phyloP scores from a whole-genome alignment of 2,888 invertebrate species.

The Osedax fenrisi region DNA sequence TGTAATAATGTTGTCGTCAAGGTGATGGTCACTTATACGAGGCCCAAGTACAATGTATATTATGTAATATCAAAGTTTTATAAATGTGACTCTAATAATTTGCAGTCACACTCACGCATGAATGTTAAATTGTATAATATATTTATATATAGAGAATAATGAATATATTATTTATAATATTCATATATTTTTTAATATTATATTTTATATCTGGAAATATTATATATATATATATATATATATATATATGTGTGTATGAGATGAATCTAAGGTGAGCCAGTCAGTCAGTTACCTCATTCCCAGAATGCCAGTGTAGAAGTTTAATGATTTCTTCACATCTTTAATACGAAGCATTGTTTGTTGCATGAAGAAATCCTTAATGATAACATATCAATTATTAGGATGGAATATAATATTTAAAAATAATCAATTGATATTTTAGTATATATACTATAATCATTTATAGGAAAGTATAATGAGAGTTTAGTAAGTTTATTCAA shows the following conservation, averaged over 20 bases:
- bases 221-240: constrained; percentile 20
- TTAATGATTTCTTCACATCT: constrained; percentile 72
- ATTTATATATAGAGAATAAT: constrained; percentile 8
- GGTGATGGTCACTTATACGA: too few relatives aligned
- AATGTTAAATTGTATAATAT: too few relatives aligned
- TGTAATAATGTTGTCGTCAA: too few relatives aligned
- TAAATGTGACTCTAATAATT: too few relatives aligned
- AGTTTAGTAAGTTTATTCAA: too few relatives aligned
- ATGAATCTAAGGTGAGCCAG: too few relatives aligned
- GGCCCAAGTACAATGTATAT: too few relatives aligned
- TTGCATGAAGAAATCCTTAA: constrained; percentile 76
- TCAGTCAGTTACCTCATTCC: constrained; percentile 81
- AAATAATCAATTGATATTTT: not conserved
- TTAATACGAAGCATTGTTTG: constrained; percentile 94
- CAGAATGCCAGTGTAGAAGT: constrained; percentile 77
- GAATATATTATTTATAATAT: too few relatives aligned
- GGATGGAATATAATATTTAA: not conserved
- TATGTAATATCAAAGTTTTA: not conserved
- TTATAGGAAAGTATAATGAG: too few relatives aligned
- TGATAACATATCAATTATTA: not conserved
- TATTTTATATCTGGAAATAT: too few relatives aligned
- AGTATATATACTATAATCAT: not conserved
- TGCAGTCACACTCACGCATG: too few relatives aligned
- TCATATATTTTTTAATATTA: too few relatives aligned
- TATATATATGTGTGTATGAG: constrained; percentile 16